Conservation (phyloP, 37 sponge, comb jelly and placozoan genomes). For the Ianthella basta region DNA sequence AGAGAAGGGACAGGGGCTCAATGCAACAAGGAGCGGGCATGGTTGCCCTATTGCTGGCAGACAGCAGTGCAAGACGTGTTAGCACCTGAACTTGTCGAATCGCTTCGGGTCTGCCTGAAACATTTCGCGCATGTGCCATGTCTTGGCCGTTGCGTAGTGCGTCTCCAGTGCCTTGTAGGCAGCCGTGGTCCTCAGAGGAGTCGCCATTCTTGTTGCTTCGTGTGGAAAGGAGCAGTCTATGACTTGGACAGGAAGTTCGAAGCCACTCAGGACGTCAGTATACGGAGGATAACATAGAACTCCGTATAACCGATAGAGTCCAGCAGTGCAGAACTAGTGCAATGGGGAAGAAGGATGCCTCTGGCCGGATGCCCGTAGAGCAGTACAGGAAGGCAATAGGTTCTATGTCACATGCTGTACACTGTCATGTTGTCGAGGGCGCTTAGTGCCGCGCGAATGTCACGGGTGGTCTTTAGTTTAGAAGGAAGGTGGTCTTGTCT, state of each 20-base stretch:
- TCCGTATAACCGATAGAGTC: not conserved
- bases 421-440: too few species aligned
- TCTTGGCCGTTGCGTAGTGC: constrained; percentile 61
- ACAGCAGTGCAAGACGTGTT: not conserved
- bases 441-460: too few species aligned
- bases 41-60: not conserved
- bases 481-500: too few species aligned
- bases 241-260: not conserved
- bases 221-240: not conserved
- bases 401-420: not conserved
- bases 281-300: not conserved
- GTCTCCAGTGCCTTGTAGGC: constrained; percentile 72
- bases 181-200: constrained; percentile 41
- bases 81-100: constrained; percentile 82
- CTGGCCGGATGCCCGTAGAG: not conserved
- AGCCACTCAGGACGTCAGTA: not conserved
- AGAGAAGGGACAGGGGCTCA: not conserved
- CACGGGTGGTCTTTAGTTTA: too few species aligned
- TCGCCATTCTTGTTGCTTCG: constrained; percentile 18
- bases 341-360: not conserved
- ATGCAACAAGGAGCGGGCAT: not conserved
- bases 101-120: constrained; percentile 84
- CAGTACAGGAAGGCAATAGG: constrained; percentile 2
- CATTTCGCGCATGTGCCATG: constrained; percentile 75
- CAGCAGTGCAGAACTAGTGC: not conserved